phyloP scores from a whole-genome alignment of 2,888 invertebrate genomes.

The Tetrapedia diversipes region DNA sequence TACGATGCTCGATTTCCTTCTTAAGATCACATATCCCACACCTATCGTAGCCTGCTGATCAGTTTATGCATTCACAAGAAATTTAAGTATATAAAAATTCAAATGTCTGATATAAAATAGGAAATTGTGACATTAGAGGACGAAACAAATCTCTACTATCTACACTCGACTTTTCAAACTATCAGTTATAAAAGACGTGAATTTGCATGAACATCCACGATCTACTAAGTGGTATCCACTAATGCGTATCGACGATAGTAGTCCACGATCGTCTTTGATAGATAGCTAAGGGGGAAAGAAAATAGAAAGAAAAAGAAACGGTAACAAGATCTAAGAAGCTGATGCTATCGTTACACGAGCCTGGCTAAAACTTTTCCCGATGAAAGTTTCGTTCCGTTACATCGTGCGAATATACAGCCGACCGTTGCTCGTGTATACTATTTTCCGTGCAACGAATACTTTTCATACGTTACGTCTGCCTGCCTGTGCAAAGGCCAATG shows the following conservation, averaged over 20 bases:
- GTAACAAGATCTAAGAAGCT: background rate
- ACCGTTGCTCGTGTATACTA: slow-evolving; percentile 15
- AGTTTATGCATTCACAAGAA: too few species aligned
- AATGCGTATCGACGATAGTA: slow-evolving; percentile 1
- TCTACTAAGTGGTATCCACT: too few species aligned
- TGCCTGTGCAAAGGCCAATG: slow-evolving; percentile 39
- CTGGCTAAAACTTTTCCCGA: slow-evolving; percentile 37
- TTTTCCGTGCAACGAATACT: slow-evolving; percentile 45
- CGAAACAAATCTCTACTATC: too few species aligned
- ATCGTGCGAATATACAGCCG: slow-evolving; percentile 32
- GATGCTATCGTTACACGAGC: background rate
- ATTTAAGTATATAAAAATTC: too few species aligned
- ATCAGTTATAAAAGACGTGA: too few species aligned
- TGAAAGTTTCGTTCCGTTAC: slow-evolving; percentile 30
- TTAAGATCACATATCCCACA: too few species aligned
- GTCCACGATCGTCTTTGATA: background rate
- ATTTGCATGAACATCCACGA: too few species aligned
- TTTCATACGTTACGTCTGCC: slow-evolving; percentile 35
- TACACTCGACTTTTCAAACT: too few species aligned
- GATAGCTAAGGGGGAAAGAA: background rate
- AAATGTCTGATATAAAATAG: too few species aligned
- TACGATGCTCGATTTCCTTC: too few species aligned
- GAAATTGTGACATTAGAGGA: too few species aligned
- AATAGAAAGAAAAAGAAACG: background rate
- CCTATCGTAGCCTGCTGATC: too few species aligned